Base-by-base conservation (phyloP, 2,113 vertebrate species). In the Sebastes schlegelii region DNA sequence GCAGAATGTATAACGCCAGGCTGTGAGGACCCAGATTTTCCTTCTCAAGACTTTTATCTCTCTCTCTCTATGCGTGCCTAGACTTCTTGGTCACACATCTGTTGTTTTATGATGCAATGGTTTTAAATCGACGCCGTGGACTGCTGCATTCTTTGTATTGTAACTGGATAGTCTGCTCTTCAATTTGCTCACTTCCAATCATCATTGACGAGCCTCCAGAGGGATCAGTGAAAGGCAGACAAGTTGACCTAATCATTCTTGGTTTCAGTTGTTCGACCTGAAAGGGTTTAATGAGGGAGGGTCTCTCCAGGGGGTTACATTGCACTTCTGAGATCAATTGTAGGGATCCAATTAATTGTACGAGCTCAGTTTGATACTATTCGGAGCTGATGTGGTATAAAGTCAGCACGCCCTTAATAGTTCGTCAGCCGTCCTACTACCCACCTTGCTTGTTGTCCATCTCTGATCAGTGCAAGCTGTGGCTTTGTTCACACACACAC, bases 291-390 rank as follows among this genome's bases (percentile, higher is more conserved):
- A 68, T 52, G 19, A 52, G 73, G 26, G 16, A 42, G 8, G 6
- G n/a, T 79, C 13, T 73, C 66, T 77, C 72, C 51, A 5, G 80
- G 77, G 51, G 65, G 23, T 83, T 80, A 67, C 58, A 87, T 45
- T 48, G n/a, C 58, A 79, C 69, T 80, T 52, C 70, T 65, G 45
- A 70, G 75, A 88, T 89, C 83, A 86, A 54, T 89, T 88, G 45
- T 67, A 72, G 72, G 65, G 55, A 81, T 84, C 79, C 77, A 84
- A 75, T 90, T 83, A 84, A 87, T 79, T 75, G 71, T 19, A n/a
- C 54, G 46, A 67, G 66, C 76, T 69, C 42, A 21, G 34, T 13
- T 49, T 55, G 45, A 73, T 61, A 7, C 8, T 17, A 13, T 77
- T 81, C 74, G 63, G 1, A 80, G 12, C 64, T 72, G 77, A 65